Evolutionary conservation across 2,888 invertebrate genomes (phyloP).

Genomic region (Eumacrocentrus americanus): DNA sequence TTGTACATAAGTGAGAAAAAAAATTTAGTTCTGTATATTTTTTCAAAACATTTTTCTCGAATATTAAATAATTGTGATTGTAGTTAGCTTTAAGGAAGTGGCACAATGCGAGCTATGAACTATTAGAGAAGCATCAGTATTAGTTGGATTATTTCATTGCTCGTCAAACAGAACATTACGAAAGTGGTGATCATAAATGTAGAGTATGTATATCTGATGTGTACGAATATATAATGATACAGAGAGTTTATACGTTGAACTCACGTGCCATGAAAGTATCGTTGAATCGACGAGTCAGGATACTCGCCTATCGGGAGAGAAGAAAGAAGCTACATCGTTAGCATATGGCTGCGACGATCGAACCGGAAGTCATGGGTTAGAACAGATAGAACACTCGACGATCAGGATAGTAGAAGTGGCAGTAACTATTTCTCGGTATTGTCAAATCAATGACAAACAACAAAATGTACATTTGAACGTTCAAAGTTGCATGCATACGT

Average conservation of each 20-base stretch:
- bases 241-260: too few species aligned
- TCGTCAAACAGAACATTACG: conserved; percentile 13
- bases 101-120: conserved; percentile 47
- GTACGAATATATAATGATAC: neutral
- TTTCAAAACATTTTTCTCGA: neutral
- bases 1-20: too few species aligned
- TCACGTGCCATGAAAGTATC: conserved; percentile 19
- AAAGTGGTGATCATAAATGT: neutral
- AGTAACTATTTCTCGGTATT: neutral
- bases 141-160: conserved; percentile 39
- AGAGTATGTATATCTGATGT: neutral
- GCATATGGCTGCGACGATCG: conserved; percentile 29
- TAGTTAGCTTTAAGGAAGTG: conserved; percentile 48
- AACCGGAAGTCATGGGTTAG: conserved; percentile 54
- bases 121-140: conserved; percentile 58
- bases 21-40: too few species aligned
- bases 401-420: conserved; percentile 46
- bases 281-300: conserved; percentile 36
- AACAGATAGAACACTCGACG: conserved; percentile 46
- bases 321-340: conserved; percentile 21
- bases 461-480: conserved; percentile 21
- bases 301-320: conserved; percentile 36
- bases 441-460: conserved; percentile 23
- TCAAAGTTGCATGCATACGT: neutral
- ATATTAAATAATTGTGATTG: neutral